Evolutionary conservation across 2,888 invertebrate genomes (phyloP), one percentile per base, ranked within the genome.

Genomic region (Ichneumoninae sp.): DNA sequence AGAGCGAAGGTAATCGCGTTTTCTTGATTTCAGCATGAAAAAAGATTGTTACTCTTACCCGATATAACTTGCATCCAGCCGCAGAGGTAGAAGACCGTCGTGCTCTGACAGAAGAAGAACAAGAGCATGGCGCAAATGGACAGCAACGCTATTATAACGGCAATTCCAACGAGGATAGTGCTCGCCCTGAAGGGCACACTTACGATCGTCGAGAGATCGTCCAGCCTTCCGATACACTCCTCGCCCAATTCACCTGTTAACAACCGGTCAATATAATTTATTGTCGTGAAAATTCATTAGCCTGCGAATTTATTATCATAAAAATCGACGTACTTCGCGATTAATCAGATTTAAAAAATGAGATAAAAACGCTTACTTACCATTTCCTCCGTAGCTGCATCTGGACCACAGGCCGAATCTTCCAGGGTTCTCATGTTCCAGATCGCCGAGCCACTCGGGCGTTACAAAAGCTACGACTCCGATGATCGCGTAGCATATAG

Each of bases 11-110:
- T 52, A 47, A 22, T 57, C 16, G 26, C 36, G 74, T 74, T 54
- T 47, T 13, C 40, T 54, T 63, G 40, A 36, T 57, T 36, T 65
- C 7, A 69, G 6, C 44, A 47, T 66, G 10, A 6, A 7, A n/a
- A 47, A 40, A 40, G 10, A 40, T 57, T 36, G 6, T 13, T 79
- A 3, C 10, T 76, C 96, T 96, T 94, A 99, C 99, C 98, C 92
- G 98, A 98, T 88, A 98, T 95, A n/a, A 98, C 95, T 94, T 99
- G 99, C 95, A 99, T 95, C 98, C 98, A 98, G 68, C 98, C 99
- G 92, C 98, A 98, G 85, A 98, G 96, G 92, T 98, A 97, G 94
- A 98, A 98, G 73, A 99, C 98, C 74, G 97, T 97, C 68, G 98
- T 98, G 16, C 98, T 97, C 92, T 97, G 97, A 94, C 98, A 97